phyloP scores from a whole-genome alignment of 2,888 invertebrate genomes.

The Eristalis arbustorum region DNA sequence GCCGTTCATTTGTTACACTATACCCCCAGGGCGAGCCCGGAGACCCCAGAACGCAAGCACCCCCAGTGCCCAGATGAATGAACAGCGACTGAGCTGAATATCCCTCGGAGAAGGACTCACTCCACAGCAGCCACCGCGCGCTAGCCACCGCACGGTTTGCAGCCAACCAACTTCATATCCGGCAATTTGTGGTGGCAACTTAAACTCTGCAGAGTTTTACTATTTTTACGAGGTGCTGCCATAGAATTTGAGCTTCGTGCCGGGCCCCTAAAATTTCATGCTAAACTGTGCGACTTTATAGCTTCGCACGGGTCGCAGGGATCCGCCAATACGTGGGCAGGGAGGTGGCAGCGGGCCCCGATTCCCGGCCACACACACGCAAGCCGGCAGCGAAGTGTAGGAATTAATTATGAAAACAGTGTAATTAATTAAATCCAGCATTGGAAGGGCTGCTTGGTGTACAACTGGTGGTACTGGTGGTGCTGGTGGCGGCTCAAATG shows the following conservation, averaged over 20 bases:
- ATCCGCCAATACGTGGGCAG: neutral
- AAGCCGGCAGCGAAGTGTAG: constrained; percentile 37
- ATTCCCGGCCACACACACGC: constrained; percentile 2
- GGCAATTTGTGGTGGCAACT: constrained; percentile 56
- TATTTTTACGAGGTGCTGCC: constrained; percentile 51
- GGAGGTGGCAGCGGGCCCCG: neutral
- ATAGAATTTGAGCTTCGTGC: constrained; percentile 20
- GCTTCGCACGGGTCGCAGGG: constrained; percentile 9
- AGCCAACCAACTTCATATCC: constrained; percentile 62
- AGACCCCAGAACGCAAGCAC: neutral
- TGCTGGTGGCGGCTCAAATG: neutral
- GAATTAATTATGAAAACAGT: constrained; percentile 62
- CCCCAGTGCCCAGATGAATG: constrained; percentile 20
- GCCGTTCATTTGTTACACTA: constrained; percentile 56
- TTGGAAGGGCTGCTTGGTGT: constrained; percentile 8
- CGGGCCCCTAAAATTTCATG: constrained; percentile 28
- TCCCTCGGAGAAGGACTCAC: neutral
- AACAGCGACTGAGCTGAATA: neutral
- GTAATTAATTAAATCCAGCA: constrained; percentile 57
- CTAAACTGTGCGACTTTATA: constrained; percentile 37
- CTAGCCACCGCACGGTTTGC: neutral
- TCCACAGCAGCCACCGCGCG: neutral
- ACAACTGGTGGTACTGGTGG: neutral
- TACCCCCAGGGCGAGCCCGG: neutral
- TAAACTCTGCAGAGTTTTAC: constrained; percentile 7